Base-by-base conservation (phyloP, 2,797 vertebrate genomes). In the Rhinatrema bivittatum region DNA sequence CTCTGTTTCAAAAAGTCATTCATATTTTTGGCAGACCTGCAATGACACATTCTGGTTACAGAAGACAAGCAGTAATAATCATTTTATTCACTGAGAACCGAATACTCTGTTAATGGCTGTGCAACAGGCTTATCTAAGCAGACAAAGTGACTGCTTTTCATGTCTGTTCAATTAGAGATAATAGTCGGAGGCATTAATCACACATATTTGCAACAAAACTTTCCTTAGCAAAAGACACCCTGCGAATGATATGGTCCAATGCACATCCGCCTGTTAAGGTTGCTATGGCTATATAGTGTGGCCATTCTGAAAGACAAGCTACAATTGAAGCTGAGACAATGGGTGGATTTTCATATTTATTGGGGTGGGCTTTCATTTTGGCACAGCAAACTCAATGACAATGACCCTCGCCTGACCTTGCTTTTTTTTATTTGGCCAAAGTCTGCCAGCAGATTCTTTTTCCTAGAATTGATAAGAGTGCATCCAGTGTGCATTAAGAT, bases 111-210 rank as follows among this genome's bases (percentile, higher is more conserved):
- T 57, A 67, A 61, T 61, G 75, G 57, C 54, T 47, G 46, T 63
- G 53, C 53, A 52, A 58, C 52, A 59, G 56, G 53, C 54, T 81
- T 74, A 69, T 58, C 21, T 1, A 29, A 32, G 46, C 39, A 34
- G 39, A 64, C 61, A 68, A 77, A 79, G 59, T 56, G 48, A 43
- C 37, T 36, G 25, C 28, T 29, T 60, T 59, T 67, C 54, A 44
- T 29, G 39, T 53, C 72, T 81, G 56, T 73, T 75, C 65, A 76
- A 75, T 73, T 70, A 67, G 39, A 62, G 60, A 68, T 74, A 70
- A 65, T 68, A 74, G 65, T 50, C 62, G 56, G 65, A 67, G 61
- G 53, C 54, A 68, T 71, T 69, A 74, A 73, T 66, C 72, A 73
- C 47, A 56, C 42, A 61, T 60, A 59, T 62, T 68, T 61, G 51